Evolutionary conservation across 1,140 invertebrate genomes (phyloP).

Genomic region (Globodera rostochiensis): DNA sequence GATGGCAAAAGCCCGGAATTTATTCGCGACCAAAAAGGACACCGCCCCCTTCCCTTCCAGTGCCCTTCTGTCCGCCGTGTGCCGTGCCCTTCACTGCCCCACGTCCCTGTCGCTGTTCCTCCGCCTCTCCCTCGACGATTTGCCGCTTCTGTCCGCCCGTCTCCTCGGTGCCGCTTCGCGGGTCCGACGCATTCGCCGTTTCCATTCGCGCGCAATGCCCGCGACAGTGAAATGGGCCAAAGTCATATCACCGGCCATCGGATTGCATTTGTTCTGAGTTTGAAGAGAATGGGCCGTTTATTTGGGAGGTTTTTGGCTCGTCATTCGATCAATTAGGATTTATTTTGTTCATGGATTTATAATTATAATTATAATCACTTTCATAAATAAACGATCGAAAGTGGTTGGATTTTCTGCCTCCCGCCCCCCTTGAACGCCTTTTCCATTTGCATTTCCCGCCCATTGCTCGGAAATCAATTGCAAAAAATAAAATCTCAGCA

Average conservation of each 20-base stretch:
- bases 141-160: slow-evolving; percentile 22
- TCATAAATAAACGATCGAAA: background rate
- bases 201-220: slow-evolving; percentile 47
- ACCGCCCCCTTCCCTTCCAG: background rate
- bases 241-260: slow-evolving; percentile 45
- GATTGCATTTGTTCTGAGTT: slow-evolving; percentile 48
- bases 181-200: slow-evolving; percentile 44
- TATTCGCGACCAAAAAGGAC: too few relatives aligned
- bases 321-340: too few relatives aligned
- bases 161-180: slow-evolving; percentile 28
- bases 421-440: background rate
- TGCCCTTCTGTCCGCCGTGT: background rate
- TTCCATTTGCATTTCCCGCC: background rate
- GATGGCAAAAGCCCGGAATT: too few relatives aligned
- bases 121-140: slow-evolving; percentile 27
- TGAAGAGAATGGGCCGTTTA: background rate
- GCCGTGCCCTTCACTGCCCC: background rate
- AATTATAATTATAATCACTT: slow-evolving; percentile 1
- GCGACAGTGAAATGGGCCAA: slow-evolving; percentile 48
- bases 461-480: background rate
- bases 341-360: too few relatives aligned
- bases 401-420: too few relatives aligned
- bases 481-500: background rate
- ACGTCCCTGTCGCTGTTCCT: slow-evolving; percentile 30
- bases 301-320: too few relatives aligned